These are phyloP conservation scores for Sesia apiformis DNA, from an alignment of 2,888 invertebrate genomes.

Conservation along the genomic window DNA sequence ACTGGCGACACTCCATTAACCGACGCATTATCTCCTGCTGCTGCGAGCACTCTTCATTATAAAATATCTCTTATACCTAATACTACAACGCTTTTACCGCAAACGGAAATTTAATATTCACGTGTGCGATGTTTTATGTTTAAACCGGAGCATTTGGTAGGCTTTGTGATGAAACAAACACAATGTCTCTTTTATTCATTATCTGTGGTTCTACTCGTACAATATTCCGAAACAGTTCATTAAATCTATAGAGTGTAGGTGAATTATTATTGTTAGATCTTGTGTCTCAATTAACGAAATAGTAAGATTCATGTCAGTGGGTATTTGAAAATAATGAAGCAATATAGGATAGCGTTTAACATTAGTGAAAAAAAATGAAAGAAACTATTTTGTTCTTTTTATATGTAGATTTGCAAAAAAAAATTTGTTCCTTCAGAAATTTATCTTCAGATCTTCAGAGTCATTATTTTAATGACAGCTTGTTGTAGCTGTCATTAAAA, in stretches of 20 bases:
- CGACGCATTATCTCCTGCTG: slow-evolving; percentile 46
- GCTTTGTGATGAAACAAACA: neutral
- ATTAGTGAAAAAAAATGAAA: too few species aligned
- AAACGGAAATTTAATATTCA: slow-evolving; percentile 18
- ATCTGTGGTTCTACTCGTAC: neutral
- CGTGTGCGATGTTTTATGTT: neutral
- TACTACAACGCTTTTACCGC: slow-evolving; percentile 23
- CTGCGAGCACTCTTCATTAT: slow-evolving; percentile 37
- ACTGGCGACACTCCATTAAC: slow-evolving; percentile 49
- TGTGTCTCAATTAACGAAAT: too few species aligned
- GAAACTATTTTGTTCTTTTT: too few species aligned
- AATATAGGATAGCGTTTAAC: too few species aligned
- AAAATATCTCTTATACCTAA: slow-evolving; percentile 38
- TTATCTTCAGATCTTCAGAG: too few species aligned
- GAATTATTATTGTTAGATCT: neutral
- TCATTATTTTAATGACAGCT: too few species aligned
- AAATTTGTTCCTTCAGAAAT: too few species aligned
- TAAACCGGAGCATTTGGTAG: neutral
- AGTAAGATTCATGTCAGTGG: too few species aligned
- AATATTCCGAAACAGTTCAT: neutral
- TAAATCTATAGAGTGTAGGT: neutral
- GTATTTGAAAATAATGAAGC: too few species aligned
- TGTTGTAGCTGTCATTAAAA: too few species aligned
- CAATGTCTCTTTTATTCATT: neutral
- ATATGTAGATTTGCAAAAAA: too few species aligned